Evolutionary conservation across 2,797 vertebrate species (phyloP).

Genomic region (Buphagus erythrorhynchus): DNA sequence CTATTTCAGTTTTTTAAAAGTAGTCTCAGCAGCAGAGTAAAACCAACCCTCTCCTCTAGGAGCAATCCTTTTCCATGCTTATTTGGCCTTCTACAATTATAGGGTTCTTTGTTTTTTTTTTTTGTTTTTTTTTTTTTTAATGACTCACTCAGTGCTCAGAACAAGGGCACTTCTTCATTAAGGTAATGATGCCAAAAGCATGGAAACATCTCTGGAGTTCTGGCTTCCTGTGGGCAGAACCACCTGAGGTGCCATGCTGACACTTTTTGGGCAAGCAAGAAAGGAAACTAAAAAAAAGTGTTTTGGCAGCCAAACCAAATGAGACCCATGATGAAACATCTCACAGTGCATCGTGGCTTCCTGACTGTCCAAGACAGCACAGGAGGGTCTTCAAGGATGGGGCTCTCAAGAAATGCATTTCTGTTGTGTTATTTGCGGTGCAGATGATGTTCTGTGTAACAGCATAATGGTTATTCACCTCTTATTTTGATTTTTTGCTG

Average conservation of each 20-base stretch:
- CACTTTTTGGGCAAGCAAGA: slow-evolving; percentile 40
- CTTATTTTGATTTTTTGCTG: slow-evolving; percentile 82
- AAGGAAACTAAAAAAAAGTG: neutral
- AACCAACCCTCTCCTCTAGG: slow-evolving; percentile 34
- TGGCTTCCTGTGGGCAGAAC: slow-evolving; percentile 14
- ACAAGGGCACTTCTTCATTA: slow-evolving; percentile 64
- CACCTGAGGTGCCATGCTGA: slow-evolving; percentile 8
- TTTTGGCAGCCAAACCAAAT: slow-evolving; percentile 62
- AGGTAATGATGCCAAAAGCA: slow-evolving; percentile 54
- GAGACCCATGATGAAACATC: slow-evolving; percentile 23
- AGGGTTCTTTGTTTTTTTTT: neutral
- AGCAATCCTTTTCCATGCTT: slow-evolving; percentile 43
- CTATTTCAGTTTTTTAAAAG: slow-evolving; percentile 59
- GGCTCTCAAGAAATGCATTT: slow-evolving; percentile 78
- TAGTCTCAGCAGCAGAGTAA: slow-evolving; percentile 45
- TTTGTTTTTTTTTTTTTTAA: neutral
- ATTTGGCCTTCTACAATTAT: slow-evolving; percentile 43
- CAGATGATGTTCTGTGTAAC: slow-evolving; percentile 86
- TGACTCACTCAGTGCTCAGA: slow-evolving; percentile 75
- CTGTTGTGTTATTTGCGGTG: slow-evolving; percentile 85
- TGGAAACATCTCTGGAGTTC: slow-evolving; percentile 17
- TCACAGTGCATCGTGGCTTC: slow-evolving; percentile 20
- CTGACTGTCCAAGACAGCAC: slow-evolving; percentile 39
- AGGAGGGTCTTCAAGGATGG: slow-evolving; percentile 65
- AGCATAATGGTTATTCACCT: slow-evolving; percentile 82